A percentile compares a stretch with the other conserved stretches of the same genome.
Conservation (phyloP, 2,113 vertebrate species). For the Pelecanoides urinatrix region DNA sequence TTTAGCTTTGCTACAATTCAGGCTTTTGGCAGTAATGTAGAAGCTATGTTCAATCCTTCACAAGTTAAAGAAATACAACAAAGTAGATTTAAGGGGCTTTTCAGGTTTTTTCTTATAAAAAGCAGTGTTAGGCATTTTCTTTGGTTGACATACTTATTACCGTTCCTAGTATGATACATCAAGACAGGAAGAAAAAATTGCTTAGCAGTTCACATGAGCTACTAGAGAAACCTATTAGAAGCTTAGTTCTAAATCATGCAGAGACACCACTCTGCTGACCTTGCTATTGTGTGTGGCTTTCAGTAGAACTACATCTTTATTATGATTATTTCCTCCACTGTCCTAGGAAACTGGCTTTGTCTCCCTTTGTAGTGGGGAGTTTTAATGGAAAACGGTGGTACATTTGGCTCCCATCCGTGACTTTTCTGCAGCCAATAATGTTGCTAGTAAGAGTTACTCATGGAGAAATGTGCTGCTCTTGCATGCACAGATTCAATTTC, state of each 20-base stretch:
- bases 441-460: not conserved
- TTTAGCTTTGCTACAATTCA: not conserved
- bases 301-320: not conserved
- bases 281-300: not conserved
- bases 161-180: not conserved
- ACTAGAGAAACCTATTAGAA: not conserved
- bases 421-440: not conserved
- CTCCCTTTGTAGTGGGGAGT: not conserved
- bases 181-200: not conserved
- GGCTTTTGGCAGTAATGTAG: not conserved
- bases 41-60: not conserved
- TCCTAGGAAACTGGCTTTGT: not conserved
- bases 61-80: not conserved
- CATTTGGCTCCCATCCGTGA: not conserved
- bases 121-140: not conserved
- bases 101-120: not conserved
- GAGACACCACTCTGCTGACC: not conserved
- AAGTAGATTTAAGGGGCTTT: not conserved
- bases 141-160: not conserved
- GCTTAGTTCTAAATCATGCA: not conserved
- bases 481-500: not conserved
- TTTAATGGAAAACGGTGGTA: not conserved
- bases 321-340: not conserved
- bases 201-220: not conserved
- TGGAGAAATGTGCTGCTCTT: not conserved